Conservation (phyloP, 2,797 vertebrate species). For the Harpagifer antarcticus region DNA sequence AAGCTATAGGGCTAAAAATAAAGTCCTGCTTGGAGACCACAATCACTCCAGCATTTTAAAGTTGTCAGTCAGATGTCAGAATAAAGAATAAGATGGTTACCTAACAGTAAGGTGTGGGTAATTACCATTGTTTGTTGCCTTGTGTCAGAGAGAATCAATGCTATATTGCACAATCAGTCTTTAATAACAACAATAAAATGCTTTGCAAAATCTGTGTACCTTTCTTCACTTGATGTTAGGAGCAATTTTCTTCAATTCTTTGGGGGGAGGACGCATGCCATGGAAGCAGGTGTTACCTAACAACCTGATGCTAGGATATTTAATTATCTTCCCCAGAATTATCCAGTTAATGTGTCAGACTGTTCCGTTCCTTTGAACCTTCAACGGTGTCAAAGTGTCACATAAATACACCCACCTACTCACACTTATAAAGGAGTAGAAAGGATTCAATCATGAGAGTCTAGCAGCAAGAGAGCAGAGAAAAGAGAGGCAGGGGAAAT, state of each 20-base stretch:
- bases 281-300: constrained; percentile 45
- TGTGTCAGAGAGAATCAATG: constrained; percentile 20
- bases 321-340: constrained; percentile 31
- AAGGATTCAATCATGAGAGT: constrained; percentile 19
- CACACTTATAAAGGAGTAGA: constrained; percentile 25
- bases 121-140: constrained; percentile 27
- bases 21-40: constrained; percentile 34
- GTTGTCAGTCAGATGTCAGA: constrained; percentile 14
- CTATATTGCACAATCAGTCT: constrained; percentile 8
- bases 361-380: constrained; percentile 43
- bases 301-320: constrained; percentile 30
- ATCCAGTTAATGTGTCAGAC: constrained; percentile 52
- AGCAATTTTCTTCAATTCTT: constrained; percentile 44
- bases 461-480: background rate
- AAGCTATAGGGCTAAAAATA: constrained; percentile 58
- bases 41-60: constrained; percentile 24
- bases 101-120: constrained; percentile 27
- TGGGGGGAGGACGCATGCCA: constrained; percentile 26
- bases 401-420: constrained; percentile 51
- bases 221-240: constrained; percentile 34
- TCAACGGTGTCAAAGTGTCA: constrained; percentile 62
- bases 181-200: constrained; percentile 44
- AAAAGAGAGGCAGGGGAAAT: background rate
- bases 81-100: constrained; percentile 49
- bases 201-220: constrained; percentile 32